Conservation (phyloP, 2,888 invertebrate species). For the Falcaria lacertinaria region DNA sequence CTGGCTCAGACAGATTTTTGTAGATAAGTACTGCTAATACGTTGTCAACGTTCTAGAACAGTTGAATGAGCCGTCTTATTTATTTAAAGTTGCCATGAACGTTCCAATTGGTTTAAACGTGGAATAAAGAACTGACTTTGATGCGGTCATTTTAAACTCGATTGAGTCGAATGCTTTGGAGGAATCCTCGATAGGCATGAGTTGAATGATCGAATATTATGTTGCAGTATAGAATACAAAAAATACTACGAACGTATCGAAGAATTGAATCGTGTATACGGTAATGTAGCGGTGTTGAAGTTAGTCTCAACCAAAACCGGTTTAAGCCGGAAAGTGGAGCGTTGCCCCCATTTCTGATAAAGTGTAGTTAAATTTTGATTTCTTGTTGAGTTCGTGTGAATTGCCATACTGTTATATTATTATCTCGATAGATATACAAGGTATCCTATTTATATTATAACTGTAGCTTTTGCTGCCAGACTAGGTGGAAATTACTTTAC, state of each 20-base stretch:
- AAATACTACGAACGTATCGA: constrained; percentile 19
- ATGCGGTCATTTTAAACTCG: background rate
- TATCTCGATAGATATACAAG: background rate
- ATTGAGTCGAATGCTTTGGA: background rate
- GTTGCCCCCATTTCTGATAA: constrained; percentile 62
- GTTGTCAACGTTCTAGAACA: background rate
- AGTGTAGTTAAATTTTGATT: constrained; percentile 53
- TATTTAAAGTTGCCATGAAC: background rate
- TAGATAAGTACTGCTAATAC: no score
- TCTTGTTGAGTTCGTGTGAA: constrained; percentile 44
- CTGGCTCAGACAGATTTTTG: no score
- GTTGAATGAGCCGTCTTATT: background rate
- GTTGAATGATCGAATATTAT: constrained; percentile 1
- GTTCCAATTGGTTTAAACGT: background rate
- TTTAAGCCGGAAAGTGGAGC: constrained; percentile 64
- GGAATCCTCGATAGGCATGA: background rate
- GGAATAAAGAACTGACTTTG: background rate
- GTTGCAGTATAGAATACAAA: background rate
- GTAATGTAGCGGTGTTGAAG: constrained; percentile 35
- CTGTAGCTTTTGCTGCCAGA: background rate
- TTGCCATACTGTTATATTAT: constrained; percentile 40
- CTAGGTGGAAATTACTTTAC: background rate
- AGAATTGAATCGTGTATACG: constrained; percentile 27
- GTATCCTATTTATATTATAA: background rate
- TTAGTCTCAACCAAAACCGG: constrained; percentile 53